These are phyloP conservation scores for Drosophila sp. DNA, from an alignment of 1,140 invertebrate species.

Conservation along the genomic window DNA sequence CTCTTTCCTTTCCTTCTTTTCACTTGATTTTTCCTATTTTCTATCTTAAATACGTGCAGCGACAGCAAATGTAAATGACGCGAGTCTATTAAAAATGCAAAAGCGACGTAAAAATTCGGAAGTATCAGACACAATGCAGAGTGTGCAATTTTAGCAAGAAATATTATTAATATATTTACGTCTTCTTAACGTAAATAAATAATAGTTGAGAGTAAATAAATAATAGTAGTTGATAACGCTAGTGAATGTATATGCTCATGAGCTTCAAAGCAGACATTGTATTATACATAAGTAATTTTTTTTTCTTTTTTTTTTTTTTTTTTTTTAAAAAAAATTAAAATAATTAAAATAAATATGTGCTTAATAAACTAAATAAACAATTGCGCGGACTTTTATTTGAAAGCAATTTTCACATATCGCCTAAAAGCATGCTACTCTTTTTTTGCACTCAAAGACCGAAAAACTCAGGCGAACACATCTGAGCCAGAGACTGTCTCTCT, in stretches of 20 bases:
- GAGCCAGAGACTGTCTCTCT: not conserved
- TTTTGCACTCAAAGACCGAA: not conserved
- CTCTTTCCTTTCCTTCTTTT: not conserved
- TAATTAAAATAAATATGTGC: too few relatives aligned
- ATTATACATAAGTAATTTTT: too few relatives aligned
- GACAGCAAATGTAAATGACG: constrained; percentile 44
- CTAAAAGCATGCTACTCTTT: constrained; percentile 14
- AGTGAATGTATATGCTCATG: too few relatives aligned
- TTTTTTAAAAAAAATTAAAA: too few relatives aligned
- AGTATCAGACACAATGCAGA: not conserved
- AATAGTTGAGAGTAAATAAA: too few relatives aligned
- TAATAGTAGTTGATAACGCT: too few relatives aligned
- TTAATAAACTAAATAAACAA: too few relatives aligned
- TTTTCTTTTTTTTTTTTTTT: too few relatives aligned
- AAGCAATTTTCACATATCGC: not conserved
- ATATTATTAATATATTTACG: constrained; percentile 1
- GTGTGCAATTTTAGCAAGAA: not conserved
- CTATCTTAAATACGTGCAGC: constrained; percentile 26
- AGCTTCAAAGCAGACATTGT: too few relatives aligned
- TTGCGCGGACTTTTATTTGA: too few relatives aligned
- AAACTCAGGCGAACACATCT: not conserved
- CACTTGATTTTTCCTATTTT: not conserved
- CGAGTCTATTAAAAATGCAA: constrained; percentile 43
- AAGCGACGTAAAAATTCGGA: constrained; percentile 5
- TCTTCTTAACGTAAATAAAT: too few relatives aligned